A percentile compares a stretch with the other conserved stretches of the same genome.
Evolutionary conservation across 2,797 vertebrate species (phyloP).

Genomic region (Tokudaia tokunoshimensis): DNA sequence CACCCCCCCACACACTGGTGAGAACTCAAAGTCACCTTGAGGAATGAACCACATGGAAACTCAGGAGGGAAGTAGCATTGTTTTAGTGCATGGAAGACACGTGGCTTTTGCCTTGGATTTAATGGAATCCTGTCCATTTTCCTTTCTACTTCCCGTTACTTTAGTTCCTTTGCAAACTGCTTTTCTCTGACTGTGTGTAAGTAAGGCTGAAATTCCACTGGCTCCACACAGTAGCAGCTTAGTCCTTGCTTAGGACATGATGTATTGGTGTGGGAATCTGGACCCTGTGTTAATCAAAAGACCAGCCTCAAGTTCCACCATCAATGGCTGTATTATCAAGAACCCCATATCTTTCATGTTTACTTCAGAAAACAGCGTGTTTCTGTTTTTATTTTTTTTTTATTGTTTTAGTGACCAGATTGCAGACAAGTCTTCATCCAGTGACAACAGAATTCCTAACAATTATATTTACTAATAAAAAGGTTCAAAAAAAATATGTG

Average conservation of each 20-base stretch:
- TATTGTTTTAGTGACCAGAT: background rate
- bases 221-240: background rate
- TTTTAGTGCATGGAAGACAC: background rate
- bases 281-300: background rate
- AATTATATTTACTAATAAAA: background rate
- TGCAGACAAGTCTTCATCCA: background rate
- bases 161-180: background rate
- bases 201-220: background rate
- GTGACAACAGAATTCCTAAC: background rate
- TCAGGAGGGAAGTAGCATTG: background rate
- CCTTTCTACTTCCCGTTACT: background rate
- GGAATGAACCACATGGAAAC: background rate
- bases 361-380: background rate
- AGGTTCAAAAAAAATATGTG: background rate
- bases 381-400: constrained; percentile 36
- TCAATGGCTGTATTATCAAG: background rate
- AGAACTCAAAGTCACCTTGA: background rate
- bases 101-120: background rate
- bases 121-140: background rate
- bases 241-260: background rate
- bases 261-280: background rate
- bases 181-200: background rate
- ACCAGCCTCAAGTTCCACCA: background rate
- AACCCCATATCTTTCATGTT: background rate
- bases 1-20: background rate